Evolutionary conservation across 1,140 invertebrate genomes (phyloP), one percentile per base, ranked within the genome.

Genomic region (Pseudomyrmex concolor): DNA sequence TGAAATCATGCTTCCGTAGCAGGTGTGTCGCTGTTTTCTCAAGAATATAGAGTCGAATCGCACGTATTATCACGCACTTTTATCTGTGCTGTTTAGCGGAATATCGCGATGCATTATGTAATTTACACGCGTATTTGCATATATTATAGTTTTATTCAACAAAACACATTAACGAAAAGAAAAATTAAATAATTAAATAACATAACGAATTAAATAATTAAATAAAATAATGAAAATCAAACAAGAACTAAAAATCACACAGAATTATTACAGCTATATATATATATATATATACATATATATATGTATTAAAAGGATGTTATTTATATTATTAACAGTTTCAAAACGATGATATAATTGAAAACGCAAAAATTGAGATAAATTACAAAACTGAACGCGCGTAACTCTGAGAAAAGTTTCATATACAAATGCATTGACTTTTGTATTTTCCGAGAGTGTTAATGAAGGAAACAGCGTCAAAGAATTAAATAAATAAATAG

Each of bases 1-100:
- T 34, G 34, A 22, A 59, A 71, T 80, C 66, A 59, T 80, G 76
- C 66, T 80, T 80, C 55, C 66, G 76, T 80, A 80, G 66, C 76
- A 80, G 76, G 66, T 80, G 76, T 70, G 66, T 45, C 54, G 66
- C 66, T 54, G 19, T 80, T 71, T 81, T 82, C 60, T 76, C 17
- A 63, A 25, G 50, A 57, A 25, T 62, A 68, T 43, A 59, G 59
- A 70, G 76, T 78, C 64, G 19, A 78, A 19, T 8, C 43, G 34
- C 54, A 68, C 51, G 57, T 64, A 66, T 78, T 78, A 78, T 78
- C 64, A 25, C 19, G 34, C 13, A 34, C 68, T 78, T 45, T 25
- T 77, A 59, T 45, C 15, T n/a, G 19, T 19, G 66, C 68, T 19
- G 19, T 78, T 34, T 34, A 34, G 34, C 43, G 51, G 57, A 78